Evolutionary conservation across 2,888 invertebrate species (phyloP), one percentile per base, ranked within the genome.

Genomic region (Tanaodytes sp.): DNA sequence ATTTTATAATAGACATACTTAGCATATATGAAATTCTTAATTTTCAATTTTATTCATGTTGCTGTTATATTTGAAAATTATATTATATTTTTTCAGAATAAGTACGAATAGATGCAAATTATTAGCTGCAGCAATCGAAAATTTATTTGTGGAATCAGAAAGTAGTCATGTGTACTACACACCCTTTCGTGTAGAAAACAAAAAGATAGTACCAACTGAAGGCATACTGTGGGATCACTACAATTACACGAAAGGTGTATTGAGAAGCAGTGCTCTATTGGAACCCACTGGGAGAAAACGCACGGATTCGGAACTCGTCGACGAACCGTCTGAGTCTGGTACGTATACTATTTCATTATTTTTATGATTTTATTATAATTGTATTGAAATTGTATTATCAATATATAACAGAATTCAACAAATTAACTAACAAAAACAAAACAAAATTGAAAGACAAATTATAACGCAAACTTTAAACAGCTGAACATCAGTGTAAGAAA

Each of bases 201-300:
- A 31, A 15, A 15, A 14, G 11, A 31, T 43, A 1, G 12, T 43
- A 3, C 5, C 43, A n/a, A 55, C 43, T 43, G 2, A 9, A 11
- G 61, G 61, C 6, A 20, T 51, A 11, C 11, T 61, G 1, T 61
- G 61, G 61, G 45, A 51, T 0, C 37, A 52, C 37, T 61, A 30
- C 20, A 45, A 52, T 20, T 52, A 61, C 39, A 2, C 14, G 0
- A 52, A 61, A 39, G 45, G 45, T 15, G 52, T 61, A 9, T 12
- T 61, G 11, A 23, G 61, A 12, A 42, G 20, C 8, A 36, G 43
- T 11, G 51, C 43, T 16, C n/a, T 36, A 8, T 36, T 58, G 14
- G 1, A 16, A 11, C 9, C 40, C 0, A 14, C 40, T 2, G 2
- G 18, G 14, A 11, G 23, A 20, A 11, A 31, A 31, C 4, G 19